Conservation (phyloP, 2,113 vertebrate species). For the Microtus montanus region DNA sequence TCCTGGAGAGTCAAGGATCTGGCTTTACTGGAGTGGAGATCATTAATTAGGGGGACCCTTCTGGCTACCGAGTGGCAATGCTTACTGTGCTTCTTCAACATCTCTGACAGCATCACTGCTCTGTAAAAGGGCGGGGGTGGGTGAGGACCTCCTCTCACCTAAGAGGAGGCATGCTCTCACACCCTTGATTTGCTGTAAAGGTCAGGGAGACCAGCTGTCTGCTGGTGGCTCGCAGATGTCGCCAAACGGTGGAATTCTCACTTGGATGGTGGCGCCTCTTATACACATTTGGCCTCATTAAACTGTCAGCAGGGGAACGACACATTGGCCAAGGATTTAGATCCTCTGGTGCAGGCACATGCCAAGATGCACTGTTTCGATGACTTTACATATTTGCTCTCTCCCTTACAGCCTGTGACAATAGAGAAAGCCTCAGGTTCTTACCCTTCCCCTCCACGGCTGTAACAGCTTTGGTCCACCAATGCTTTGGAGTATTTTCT, state of each 20-base stretch:
- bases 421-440: constrained; percentile 90
- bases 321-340: constrained; percentile 92
- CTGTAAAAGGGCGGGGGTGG: neutral
- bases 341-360: constrained; percentile 85
- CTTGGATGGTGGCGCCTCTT: neutral
- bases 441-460: constrained; percentile 83
- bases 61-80: neutral
- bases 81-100: neutral
- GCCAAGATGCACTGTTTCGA: constrained; percentile 93
- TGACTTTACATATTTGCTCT: constrained; percentile 95
- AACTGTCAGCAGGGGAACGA: constrained; percentile 11
- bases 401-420: constrained; percentile 91
- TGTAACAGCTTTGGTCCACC: constrained; percentile 87
- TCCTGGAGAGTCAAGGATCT: neutral
- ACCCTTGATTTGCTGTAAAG: neutral
- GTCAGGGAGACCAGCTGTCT: neutral
- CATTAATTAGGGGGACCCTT: neutral
- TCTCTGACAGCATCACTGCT: neutral
- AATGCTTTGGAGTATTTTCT: neutral
- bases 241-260: neutral
- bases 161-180: neutral
- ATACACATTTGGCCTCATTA: constrained; percentile 27
- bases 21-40: neutral
- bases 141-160: neutral
- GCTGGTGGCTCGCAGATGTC: neutral